Base-by-base conservation (phyloP, 1,140 invertebrate species). In the Berghia stephanieae region DNA sequence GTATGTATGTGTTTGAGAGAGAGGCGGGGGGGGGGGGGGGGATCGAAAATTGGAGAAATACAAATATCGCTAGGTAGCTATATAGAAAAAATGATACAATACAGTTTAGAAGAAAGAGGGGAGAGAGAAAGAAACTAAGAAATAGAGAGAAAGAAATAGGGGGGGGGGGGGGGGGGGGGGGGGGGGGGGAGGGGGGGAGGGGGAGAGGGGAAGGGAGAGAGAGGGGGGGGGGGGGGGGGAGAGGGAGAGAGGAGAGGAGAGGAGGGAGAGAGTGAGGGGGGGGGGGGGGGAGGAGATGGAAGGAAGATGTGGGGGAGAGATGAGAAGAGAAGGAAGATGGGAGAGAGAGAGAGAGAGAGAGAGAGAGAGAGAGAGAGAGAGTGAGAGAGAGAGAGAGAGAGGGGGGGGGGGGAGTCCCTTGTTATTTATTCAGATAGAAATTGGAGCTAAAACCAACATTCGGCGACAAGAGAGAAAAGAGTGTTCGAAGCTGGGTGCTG, bases 341-440 rank as follows among this genome's bases (percentile, higher is more conserved):
- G 10, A 60, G 8, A 16, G 57, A 60, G 57, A 60, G 55, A 8
- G 21, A 8, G 55, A 60, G 55, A 60, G 55, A 60, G 55, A 60
- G 55, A 60, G 55, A 60, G 55, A 60, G 55, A 60, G 55, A 60
- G 55, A 60, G 55, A 60, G 55, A 60, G 55, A 60, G 55, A 60
- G 55, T 24, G 60, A 63, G 3, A n/a, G n/a, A 63, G 24, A 21
- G 18, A 31, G 60, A 36, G 8, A 3, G 60, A 31, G 24, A 5
- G 60, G 6, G 55, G 55, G 6, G 55, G 55, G n/a, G 6, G n/a
- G 55, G 60, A 31, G 31, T n/a, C n/a, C n/a, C n/a, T n/a, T n/a
- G n/a, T n/a, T n/a, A n/a, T n/a, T n/a, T n/a, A n/a, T n/a, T n/a
- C n/a, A n/a, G n/a, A n/a, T n/a, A n/a, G n/a, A n/a, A n/a, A n/a